phyloP scores from a whole-genome alignment of 2,113 vertebrate species.

The Malurus melanocephalus region DNA sequence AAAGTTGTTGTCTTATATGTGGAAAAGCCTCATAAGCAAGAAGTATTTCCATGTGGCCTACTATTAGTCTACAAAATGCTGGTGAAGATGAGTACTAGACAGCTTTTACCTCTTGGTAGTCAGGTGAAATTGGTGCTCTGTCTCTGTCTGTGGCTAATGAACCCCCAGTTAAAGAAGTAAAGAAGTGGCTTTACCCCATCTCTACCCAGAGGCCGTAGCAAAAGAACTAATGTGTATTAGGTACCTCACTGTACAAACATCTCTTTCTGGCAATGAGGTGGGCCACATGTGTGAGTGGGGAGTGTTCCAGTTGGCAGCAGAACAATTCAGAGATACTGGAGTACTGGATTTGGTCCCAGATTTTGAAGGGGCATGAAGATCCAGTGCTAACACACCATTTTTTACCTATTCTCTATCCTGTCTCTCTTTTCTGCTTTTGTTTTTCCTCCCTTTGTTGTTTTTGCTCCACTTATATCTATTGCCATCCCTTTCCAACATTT shows the following conservation, averaged over 20 bases:
- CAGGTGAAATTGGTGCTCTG: neutral
- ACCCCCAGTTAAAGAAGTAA: neutral
- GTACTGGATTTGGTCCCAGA: neutral
- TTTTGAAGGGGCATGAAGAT: neutral
- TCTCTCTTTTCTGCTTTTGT: neutral
- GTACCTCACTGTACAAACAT: conserved; percentile 3
- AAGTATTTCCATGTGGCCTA: neutral
- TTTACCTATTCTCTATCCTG: neutral
- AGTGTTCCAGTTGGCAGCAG: conserved; percentile 12
- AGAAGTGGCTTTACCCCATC: neutral
- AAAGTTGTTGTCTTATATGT: neutral
- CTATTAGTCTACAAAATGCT: neutral
- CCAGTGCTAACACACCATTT: neutral
- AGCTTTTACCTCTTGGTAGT: neutral
- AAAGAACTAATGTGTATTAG: neutral
- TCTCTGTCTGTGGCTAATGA: neutral
- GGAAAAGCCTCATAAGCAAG: neutral
- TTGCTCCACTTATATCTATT: neutral
- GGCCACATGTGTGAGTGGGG: neutral
- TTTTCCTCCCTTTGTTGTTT: neutral
- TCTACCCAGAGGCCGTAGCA: neutral
- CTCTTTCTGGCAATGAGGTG: conserved; percentile 4
- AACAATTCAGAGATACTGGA: neutral
- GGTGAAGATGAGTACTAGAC: neutral
- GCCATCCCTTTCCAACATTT: neutral